Evolutionary conservation across 2,113 vertebrate genomes (phyloP), one percentile per base, ranked within the genome.

Genomic region (Varanus komodoensis): DNA sequence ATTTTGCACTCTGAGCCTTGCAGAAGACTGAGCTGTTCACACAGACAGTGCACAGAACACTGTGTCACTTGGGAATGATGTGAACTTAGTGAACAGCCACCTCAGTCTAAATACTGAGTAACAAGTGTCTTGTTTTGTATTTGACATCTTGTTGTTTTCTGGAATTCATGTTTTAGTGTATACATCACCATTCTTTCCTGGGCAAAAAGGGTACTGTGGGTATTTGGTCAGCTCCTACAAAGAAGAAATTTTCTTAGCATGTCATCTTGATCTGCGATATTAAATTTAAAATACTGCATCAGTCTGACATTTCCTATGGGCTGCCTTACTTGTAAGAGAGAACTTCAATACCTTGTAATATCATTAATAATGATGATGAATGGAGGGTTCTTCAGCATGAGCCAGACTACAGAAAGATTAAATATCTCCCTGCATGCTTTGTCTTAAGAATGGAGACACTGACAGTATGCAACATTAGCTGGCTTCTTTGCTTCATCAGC

Each of bases 191-290:
- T 38, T 29, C 23, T 29, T 64, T 11, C 54, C 54, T 25, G 78
- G 54, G 32, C 74, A 64, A 57, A 61, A 82, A 81, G 19, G 0
- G 1, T 77, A 52, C 9, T 32, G 34, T 52, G 19, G 38, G 21
- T 75, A 34, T 67, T 38, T n/a, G 68, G 9, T 52, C 48, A 52
- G 21, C 0, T 54, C 44, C 8, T 64, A 69, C 25, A 78, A 81
- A 89, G 64, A 74, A 91, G 54, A 29, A 50, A 5, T 85, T 82
- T 87, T 57, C 38, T 73, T 86, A 69, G 27, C 89, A 84, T 78
- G 78, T 1, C 0, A 0, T 78, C 82, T 79, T 44, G 52, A n/a
- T 23, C 79, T 23, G 15, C 78, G 89, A 78, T 19, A 34, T 69
- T 54, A 3, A 79, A 75, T 81, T 44, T 48, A 38, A 75, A 77